Evolutionary conservation across 2,797 vertebrate species (phyloP), one percentile per base, ranked within the genome.

Genomic region (Xiphophorus birchmanni): DNA sequence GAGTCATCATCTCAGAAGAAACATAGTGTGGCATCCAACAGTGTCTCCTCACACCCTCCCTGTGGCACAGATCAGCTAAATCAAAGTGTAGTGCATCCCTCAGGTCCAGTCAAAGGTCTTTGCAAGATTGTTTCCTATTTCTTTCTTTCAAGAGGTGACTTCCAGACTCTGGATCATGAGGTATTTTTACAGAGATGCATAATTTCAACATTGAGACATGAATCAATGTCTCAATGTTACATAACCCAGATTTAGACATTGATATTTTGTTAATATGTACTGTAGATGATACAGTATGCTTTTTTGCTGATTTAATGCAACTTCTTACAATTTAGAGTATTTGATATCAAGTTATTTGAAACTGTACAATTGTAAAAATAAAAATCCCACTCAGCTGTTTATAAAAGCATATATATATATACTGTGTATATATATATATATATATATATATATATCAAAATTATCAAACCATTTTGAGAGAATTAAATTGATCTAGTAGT

Each of bases 121-220:
- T 37, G 35, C 17, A 37, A 65, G 17, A 65, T 65, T 65, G 17
- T 37, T 37, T 65, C 12, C 29, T 37, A 17, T 35, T 21, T 65
- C 17, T 58, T 35, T 65, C 35, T 37, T 65, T 65, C 17, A 65
- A 63, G 58, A 60, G 5, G 32, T 60, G 15, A 21, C 17, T 65
- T 65, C 8, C 32, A 65, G 26, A 26, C 11, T 11, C 8, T 21
- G 10, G 17, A 50, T 50, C 17, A 65, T 15, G 32, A 15, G 15
- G 17, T 65, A 18, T 63, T 65, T 15, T 35, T 37, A 63, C 29
- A 32, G 58, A 63, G 29, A 15, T 63, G 5, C 13, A 37, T 65
- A 65, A 37, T 65, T 65, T 65, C 15, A 65, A 65, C 58, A 60
- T 60, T 60, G 11, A 58, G 56, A 29, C n/a, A 58, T 58, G n/a